Base-by-base conservation (phyloP, 2,797 vertebrate genomes). In the Pantherophis vulpinus region DNA sequence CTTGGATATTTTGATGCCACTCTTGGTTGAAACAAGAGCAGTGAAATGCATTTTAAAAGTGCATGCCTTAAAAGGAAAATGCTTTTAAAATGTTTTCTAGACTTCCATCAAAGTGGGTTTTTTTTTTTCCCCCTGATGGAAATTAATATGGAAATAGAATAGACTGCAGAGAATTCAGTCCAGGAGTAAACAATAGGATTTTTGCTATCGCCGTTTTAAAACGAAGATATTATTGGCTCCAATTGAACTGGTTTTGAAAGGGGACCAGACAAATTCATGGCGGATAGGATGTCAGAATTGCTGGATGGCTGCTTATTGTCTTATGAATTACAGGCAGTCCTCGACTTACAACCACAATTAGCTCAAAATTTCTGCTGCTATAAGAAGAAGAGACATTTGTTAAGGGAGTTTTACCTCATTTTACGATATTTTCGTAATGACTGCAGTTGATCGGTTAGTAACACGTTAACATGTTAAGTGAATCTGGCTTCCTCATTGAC, bases 41-140 rank as follows among this genome's bases (percentile, higher is more conserved):
- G 18, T 0, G 0, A 83, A 47, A 83, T 83, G 74, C 3, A 2
- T 83, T 83, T 83, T 83, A 83, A 83, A 83, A 83, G 37, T 47
- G 37, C 4, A 12, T 47, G 12, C 47, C 37, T 83, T 83, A 47
- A 83, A 83, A 42, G 37, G 10, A 83, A 83, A 83, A 25, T 47
- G 29, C 63, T n/a, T 66, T 66, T 66, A 13, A 66, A 66, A 66
- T n/a, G 74, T 37, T 83, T 83, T 83, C 9, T 42, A 83, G 74
- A 83, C 25, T 83, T 42, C 37, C 37, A 83, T 83, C 74, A 79
- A 8, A 42, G 18, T 42, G n/a, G 5, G n/a, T 0, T 11, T 37
- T 37, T 20, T 20, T 4, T 2, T 0, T n/a, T n/a, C n/a, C 4
- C 37, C 20, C 1, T 2, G 23, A n/a, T 11, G 32, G 51, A 74